A percentile compares a stretch with the other conserved stretches of the same genome.
phyloP scores from a whole-genome alignment of 2,113 vertebrate species.

The Cyprinodon tularosa region DNA sequence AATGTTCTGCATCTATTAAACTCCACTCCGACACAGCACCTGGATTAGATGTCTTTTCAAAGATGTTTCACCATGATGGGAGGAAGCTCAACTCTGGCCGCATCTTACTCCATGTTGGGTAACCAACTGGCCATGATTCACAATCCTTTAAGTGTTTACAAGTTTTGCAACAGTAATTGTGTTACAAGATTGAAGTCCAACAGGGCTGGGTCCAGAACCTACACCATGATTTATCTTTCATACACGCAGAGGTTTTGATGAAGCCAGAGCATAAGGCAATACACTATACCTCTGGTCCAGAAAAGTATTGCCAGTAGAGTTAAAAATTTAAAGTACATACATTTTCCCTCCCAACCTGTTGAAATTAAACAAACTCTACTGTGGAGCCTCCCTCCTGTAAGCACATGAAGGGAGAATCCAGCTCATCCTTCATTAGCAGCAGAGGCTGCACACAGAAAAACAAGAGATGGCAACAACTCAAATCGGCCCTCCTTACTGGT shows the following conservation, averaged over 20 bases:
- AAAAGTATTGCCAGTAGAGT: background rate
- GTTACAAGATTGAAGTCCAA: background rate
- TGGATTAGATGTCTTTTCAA: background rate
- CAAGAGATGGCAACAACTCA: conserved; percentile 51
- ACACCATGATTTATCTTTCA: background rate
- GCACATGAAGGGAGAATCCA: conserved; percentile 16
- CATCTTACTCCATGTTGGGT: conserved; percentile 4
- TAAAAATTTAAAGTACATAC: background rate
- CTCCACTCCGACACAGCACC: background rate
- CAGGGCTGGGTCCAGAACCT: background rate
- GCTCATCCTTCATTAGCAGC: conserved; percentile 49
- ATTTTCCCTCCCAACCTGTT: background rate
- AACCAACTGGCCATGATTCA: background rate
- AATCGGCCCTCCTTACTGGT: conserved; percentile 8
- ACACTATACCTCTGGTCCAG: too few relatives aligned
- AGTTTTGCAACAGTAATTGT: background rate
- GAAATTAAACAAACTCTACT: too few relatives aligned
- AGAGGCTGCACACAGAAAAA: conserved; percentile 64
- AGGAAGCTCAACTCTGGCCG: background rate
- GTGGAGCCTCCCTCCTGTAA: background rate
- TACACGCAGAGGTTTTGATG: too few relatives aligned
- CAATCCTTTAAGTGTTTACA: background rate
- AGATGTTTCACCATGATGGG: conserved; percentile 17
- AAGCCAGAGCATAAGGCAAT: too few relatives aligned
- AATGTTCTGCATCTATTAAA: background rate